phyloP scores from a whole-genome alignment of 1,140 invertebrate genomes.

The roundworm (Caenorhabditis elegans) region DNA sequence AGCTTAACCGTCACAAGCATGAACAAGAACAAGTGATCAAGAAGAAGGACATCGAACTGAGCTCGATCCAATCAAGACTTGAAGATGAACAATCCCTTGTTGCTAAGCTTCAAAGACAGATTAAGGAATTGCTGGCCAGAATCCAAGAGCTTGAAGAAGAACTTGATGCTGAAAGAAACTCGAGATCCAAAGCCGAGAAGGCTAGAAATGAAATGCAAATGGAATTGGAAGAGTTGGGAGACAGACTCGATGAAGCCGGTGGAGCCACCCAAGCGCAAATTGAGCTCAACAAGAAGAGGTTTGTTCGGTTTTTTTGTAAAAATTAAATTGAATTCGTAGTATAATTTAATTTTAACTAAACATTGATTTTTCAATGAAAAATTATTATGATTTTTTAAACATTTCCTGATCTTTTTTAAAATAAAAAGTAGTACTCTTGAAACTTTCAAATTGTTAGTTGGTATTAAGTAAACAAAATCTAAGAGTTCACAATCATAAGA shows the following conservation, averaged over 20 bases:
- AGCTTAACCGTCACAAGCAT: conserved; percentile 55
- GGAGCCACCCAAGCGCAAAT: conserved; percentile 97
- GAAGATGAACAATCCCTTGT: conserved; percentile 97
- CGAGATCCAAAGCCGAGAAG: conserved; percentile 78
- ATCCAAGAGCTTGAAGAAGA: conserved; percentile 90
- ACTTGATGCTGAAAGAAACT: conserved; percentile 92
- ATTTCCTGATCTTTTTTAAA: too few species aligned
- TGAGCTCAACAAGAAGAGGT: conserved; percentile 94
- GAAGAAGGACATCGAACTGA: conserved; percentile 61
- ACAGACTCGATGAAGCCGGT: conserved; percentile 76
- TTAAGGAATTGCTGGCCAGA: conserved; percentile 87
- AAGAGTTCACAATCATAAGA: too few species aligned
- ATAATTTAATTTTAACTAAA: too few species aligned
- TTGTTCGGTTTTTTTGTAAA: not conserved
- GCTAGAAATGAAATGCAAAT: conserved; percentile 60
- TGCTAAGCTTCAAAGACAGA: conserved; percentile 91
- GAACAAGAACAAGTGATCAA: conserved; percentile 61
- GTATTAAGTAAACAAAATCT: too few species aligned
- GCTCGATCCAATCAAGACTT: conserved; percentile 73
- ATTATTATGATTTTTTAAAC: too few species aligned
- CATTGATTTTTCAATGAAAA: not conserved
- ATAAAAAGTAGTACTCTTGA: too few species aligned
- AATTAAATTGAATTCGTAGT: not conserved
- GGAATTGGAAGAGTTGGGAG: conserved; percentile 92
- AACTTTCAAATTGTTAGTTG: too few species aligned